Percentiles rank a stretch among this genome's conserved stretches.
Evolutionary conservation across 2,797 vertebrate species (phyloP).

Genomic region (Mormyrus proboscirostris): DNA sequence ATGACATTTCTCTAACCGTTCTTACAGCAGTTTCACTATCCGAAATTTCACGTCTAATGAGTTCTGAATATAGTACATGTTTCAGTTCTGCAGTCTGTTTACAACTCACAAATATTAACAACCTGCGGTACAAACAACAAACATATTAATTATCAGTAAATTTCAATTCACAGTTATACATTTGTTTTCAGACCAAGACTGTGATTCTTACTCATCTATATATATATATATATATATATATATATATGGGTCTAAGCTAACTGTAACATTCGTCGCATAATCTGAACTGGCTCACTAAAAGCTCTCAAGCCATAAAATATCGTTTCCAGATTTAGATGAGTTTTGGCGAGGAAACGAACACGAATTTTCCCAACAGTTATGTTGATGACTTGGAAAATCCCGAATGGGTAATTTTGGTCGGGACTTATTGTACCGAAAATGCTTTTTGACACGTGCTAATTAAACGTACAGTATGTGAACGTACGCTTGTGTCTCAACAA

Average conservation of each 20-base stretch:
- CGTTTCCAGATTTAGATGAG: not conserved
- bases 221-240: not conserved
- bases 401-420: not conserved
- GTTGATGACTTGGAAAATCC: not conserved
- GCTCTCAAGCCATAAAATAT: not conserved
- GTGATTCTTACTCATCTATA: not conserved
- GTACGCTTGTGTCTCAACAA: not conserved
- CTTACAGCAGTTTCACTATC: not conserved
- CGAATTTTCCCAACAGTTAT: not conserved
- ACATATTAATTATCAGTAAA: not conserved
- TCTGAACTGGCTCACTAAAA: not conserved
- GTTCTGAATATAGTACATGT: not conserved
- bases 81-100: not conserved
- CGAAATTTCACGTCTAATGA: not conserved
- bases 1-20: not conserved
- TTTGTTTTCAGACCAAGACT: not conserved
- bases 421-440: not conserved
- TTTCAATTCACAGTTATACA: not conserved
- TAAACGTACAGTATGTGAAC: slow-evolving; percentile 10
- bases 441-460: not conserved
- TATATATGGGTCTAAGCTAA: not conserved
- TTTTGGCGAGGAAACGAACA: not conserved
- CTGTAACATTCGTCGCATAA: not conserved
- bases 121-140: not conserved
- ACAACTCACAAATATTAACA: not conserved